These are phyloP conservation scores for Phortica okadai DNA, from an alignment of 2,888 invertebrate genomes.

Conservation along the genomic window DNA sequence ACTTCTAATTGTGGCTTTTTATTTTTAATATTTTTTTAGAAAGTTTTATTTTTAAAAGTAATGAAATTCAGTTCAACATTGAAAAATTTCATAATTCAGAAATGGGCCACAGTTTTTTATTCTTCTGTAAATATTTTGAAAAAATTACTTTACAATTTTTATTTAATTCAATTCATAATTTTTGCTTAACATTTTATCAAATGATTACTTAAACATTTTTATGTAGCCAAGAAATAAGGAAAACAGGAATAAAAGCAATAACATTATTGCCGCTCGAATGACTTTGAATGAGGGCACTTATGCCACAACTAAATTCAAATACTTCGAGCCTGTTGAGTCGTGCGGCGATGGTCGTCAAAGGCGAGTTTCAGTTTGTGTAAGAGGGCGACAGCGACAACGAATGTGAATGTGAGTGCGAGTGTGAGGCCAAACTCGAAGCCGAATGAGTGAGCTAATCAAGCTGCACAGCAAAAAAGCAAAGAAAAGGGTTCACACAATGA, in stretches of 20 bases:
- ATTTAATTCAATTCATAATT: conserved; percentile 1
- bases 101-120: too few species aligned
- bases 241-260: conserved; percentile 45
- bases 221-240: conserved; percentile 1
- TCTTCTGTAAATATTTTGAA: too few species aligned
- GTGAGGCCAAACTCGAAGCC: not conserved
- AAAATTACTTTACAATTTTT: too few species aligned
- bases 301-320: conserved; percentile 7
- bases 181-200: conserved; percentile 5
- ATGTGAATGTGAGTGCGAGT: too few species aligned
- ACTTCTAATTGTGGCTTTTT: not conserved
- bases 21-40: not conserved
- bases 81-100: too few species aligned
- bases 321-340: not conserved
- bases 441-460: conserved; percentile 23
- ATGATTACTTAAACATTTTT: conserved; percentile 17
- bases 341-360: not conserved
- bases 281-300: conserved; percentile 39
- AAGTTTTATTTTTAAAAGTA: not conserved
- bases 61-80: too few species aligned
- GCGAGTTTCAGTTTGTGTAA: not conserved
- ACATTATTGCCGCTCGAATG: conserved; percentile 65
- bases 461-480: not conserved
- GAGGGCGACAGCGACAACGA: not conserved
- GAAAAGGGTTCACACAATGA: conserved; percentile 63